Evolutionary conservation across 2,113 vertebrate genomes (phyloP), one percentile per base, ranked within the genome.

Genomic region (Cisticola juncidis): DNA sequence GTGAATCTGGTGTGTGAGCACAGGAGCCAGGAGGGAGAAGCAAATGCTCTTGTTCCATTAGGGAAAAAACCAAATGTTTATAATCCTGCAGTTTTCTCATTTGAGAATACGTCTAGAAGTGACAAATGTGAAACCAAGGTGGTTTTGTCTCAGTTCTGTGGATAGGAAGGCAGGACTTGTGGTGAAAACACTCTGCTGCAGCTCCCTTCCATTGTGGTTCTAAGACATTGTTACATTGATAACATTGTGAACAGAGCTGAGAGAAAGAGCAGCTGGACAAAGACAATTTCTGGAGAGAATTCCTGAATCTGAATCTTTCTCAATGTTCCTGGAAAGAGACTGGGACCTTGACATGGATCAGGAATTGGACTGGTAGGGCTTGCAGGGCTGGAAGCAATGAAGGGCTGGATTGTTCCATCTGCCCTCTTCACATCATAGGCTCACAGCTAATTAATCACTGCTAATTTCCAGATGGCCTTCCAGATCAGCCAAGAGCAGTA

Each of bases 391-490:
- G 61, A 57, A 76, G 89, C 65, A 48, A 1, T 44, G 45, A 23
- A 47, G 40, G 48, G 31, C 48, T 56, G 40, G 42, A n/a, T 74
- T 92, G 65, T 82, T 76, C 90, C 87, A 80, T 95, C 94, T 95
- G 91, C 48, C 68, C 42, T 89, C 70, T 33, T 85, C 70, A 69
- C 50, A 72, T 93, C 66, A 15, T 21, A 48, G 62, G 17, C 78
- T 91, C 54, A 62, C 78, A 93, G 66, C 89, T 96, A 91, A 92
- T 95, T 94, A 94, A 85, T 91, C 69, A 65, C 45, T 72, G 88
- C 23, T 88, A 36, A 80, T 93, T 96, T 95, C 91, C 94, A 96
- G 78, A 94, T 96, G 87, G 94, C 90, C 68, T 86, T 88, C 78
- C 80, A 87, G 15, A 61, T 76, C 57, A 50, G 73, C 95, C 93